These are phyloP conservation scores for Biston betularia DNA, from an alignment of 2,888 invertebrate genomes.

Conservation along the genomic window DNA sequence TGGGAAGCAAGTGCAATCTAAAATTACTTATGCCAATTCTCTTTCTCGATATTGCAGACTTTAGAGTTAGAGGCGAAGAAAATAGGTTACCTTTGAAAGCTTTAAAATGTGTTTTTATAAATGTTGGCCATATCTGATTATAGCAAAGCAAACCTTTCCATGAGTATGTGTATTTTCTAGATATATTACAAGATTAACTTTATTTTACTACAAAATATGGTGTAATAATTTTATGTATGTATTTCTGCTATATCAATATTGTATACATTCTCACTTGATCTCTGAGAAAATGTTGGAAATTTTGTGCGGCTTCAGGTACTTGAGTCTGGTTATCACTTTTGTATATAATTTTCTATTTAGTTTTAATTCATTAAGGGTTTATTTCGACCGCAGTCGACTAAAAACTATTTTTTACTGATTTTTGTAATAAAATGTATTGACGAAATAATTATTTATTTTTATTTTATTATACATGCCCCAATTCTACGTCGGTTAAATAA, in stretches of 20 bases:
- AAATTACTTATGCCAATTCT: not conserved
- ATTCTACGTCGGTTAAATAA: not conserved
- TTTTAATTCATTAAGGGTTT: constrained; percentile 67
- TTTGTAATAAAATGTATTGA: constrained; percentile 73
- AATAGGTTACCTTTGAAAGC: constrained; percentile 2
- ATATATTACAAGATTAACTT: no score
- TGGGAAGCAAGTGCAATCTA: constrained; percentile 19
- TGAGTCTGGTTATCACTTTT: constrained; percentile 70
- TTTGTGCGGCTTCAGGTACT: constrained; percentile 38
- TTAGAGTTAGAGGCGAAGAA: not conserved
- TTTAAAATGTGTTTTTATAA: constrained; percentile 15
- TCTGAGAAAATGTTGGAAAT: constrained; percentile 51
- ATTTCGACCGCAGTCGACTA: constrained; percentile 83
- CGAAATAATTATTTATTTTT: constrained; percentile 35
- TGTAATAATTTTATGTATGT: not conserved
- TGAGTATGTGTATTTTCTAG: not conserved
- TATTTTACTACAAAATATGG: no score
- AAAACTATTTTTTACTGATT: constrained; percentile 69
- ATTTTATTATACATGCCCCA: not conserved
- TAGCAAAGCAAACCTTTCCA: not conserved
- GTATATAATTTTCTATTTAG: constrained; percentile 73
- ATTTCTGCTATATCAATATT: not conserved
- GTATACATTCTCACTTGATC: constrained; percentile 59
- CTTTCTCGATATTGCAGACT: not conserved
- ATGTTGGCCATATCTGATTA: constrained; percentile 10